Conservation (phyloP, 2,888 invertebrate genomes). For the Argyra leucocephala region DNA sequence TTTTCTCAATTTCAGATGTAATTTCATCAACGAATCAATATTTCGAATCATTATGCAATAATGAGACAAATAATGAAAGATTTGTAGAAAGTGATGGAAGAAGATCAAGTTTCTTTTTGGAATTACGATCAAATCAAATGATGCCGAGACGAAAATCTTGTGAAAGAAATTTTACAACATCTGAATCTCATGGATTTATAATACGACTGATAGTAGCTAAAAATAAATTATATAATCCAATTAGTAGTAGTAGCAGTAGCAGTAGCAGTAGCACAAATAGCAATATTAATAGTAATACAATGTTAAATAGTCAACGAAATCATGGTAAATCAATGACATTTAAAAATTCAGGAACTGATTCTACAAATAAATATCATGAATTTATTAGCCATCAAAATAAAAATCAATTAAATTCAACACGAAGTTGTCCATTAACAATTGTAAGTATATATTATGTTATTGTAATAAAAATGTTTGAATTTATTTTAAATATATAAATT, state of each 20-base stretch:
- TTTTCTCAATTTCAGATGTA: slow-evolving; percentile 30
- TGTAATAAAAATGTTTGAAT: too few species aligned
- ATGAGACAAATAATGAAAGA: slow-evolving; percentile 33
- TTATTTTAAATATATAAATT: too few species aligned
- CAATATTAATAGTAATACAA: slow-evolving; percentile 9
- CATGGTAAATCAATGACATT: slow-evolving; percentile 16
- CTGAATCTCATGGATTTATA: slow-evolving; percentile 39
- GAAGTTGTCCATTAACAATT: slow-evolving; percentile 38
- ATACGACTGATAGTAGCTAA: slow-evolving; percentile 34
- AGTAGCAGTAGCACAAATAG: background rate
- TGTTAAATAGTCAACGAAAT: background rate
- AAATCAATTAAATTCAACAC: slow-evolving; percentile 27
- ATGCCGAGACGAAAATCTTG: slow-evolving; percentile 33
- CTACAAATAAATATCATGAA: slow-evolving; percentile 14
- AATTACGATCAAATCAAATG: slow-evolving; percentile 34
- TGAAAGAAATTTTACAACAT: slow-evolving; percentile 38
- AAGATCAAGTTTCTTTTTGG: slow-evolving; percentile 41
- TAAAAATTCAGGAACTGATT: background rate
- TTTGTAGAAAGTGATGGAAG: slow-evolving; percentile 40
- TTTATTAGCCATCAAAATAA: slow-evolving; percentile 17
- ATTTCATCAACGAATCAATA: slow-evolving; percentile 33
- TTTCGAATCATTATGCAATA: slow-evolving; percentile 40
- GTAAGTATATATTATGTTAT: slow-evolving; percentile 31
- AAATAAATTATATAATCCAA: slow-evolving; percentile 20
- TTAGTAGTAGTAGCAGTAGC: slow-evolving; percentile 21